Conservation (phyloP, 2,797 vertebrate species). For the Liparis tanakae region DNA sequence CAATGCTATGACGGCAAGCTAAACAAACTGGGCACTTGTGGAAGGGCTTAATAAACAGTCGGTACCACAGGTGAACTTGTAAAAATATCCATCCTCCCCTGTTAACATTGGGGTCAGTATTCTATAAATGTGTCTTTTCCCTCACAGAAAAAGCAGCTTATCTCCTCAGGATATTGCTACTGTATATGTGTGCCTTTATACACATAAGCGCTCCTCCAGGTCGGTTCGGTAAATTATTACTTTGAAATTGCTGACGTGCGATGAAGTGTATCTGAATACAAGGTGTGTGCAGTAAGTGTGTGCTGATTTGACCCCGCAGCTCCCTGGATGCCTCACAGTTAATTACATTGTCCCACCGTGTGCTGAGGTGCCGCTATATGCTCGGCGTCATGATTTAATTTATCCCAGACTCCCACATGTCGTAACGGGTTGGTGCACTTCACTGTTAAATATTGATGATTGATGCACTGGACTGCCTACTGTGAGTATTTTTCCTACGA, state of each 20-base stretch:
- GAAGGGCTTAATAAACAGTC: not conserved
- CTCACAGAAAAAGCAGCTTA: constrained; percentile 30
- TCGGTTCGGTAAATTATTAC: constrained; percentile 62
- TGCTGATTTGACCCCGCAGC: constrained; percentile 78
- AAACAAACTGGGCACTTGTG: not conserved
- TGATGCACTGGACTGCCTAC: constrained; percentile 44
- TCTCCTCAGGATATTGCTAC: not conserved
- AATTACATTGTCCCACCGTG: constrained; percentile 82
- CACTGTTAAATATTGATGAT: constrained; percentile 52
- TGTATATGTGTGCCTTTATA: constrained; percentile 17
- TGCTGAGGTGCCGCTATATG: constrained; percentile 57
- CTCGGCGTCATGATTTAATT: constrained; percentile 65
- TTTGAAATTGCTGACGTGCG: constrained; percentile 72
- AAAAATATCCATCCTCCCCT: not conserved
- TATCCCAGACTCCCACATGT: constrained; percentile 42
- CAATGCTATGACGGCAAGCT: not conserved
- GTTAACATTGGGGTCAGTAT: not conserved
- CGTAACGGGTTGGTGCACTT: constrained; percentile 45
- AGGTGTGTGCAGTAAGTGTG: constrained; percentile 61
- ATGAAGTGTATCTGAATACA: constrained; percentile 69
- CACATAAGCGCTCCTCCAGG: constrained; percentile 22
- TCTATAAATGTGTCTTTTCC: constrained; percentile 1
- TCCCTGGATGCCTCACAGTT: constrained; percentile 79
- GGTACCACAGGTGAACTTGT: not conserved
- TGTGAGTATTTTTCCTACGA: constrained; percentile 28